These are phyloP conservation scores for Dermolepida albohirtum DNA, from an alignment of 2,888 invertebrate genomes.

Conservation along the genomic window DNA sequence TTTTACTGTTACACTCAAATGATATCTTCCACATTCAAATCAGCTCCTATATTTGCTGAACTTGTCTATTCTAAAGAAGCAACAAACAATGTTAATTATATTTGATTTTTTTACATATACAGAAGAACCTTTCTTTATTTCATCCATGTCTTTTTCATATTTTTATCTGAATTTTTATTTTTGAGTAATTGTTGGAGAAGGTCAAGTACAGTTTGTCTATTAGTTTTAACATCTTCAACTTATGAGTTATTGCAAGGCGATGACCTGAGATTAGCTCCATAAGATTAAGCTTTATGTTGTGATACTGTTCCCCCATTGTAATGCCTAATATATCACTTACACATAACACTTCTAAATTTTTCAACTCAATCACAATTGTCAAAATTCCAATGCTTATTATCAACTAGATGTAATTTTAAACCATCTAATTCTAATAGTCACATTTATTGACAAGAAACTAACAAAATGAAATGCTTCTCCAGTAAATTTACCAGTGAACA, in stretches of 20 bases:
- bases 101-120: conserved; percentile 38
- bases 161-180: conserved; percentile 64
- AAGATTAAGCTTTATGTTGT: conserved; percentile 94
- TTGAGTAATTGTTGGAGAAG: conserved; percentile 76
- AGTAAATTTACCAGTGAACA: conserved; percentile 64
- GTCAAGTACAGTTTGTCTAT: conserved; percentile 86
- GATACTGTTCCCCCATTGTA: conserved; percentile 90
- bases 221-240: conserved; percentile 87
- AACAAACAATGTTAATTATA: conserved; percentile 39
- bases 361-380: conserved; percentile 95
- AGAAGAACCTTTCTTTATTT: conserved; percentile 51
- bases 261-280: conserved; percentile 98
- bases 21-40: conserved; percentile 45
- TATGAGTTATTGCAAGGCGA: conserved; percentile 86
- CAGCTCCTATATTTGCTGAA: conserved; percentile 21
- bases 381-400: conserved; percentile 91
- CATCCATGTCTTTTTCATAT: conserved; percentile 47
- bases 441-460: conserved; percentile 96
- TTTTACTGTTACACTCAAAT: conserved; percentile 44
- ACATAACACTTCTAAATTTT: conserved; percentile 92
- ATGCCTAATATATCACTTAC: conserved; percentile 89
- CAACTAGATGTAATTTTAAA: conserved; percentile 94
- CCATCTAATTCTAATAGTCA: conserved; percentile 96
- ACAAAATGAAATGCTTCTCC: conserved; percentile 98
- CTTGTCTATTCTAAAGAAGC: conserved; percentile 22